phyloP scores from a whole-genome alignment of 2,797 vertebrate species.

The Galaxias olidus region DNA sequence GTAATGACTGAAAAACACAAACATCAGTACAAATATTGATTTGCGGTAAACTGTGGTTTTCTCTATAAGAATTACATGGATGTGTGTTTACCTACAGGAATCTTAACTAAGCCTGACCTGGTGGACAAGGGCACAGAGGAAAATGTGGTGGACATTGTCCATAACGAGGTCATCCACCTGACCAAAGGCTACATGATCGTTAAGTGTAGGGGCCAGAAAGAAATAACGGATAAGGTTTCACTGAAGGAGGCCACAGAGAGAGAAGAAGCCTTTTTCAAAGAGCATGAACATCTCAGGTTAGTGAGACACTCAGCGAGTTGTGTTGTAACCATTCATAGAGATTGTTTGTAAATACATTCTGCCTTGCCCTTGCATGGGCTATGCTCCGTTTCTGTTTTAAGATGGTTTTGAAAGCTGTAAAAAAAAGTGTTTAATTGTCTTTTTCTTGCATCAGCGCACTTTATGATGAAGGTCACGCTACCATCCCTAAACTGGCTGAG shows the following conservation, averaged over 20 bases:
- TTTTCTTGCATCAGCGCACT: conserved; percentile 66
- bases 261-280: conserved; percentile 78
- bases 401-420: neutral
- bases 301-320: neutral
- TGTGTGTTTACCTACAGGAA: neutral
- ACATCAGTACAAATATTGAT: too few species aligned
- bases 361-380: neutral
- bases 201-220: conserved; percentile 79
- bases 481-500: conserved; percentile 80
- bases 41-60: too few species aligned
- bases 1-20: too few species aligned
- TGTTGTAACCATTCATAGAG: neutral
- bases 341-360: too few species aligned
- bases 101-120: conserved; percentile 10
- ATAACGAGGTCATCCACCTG: conserved; percentile 69
- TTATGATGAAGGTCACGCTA: conserved; percentile 75
- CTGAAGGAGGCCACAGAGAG: conserved; percentile 65
- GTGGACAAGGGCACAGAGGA: neutral
- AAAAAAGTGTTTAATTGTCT: neutral
- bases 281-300: conserved; percentile 10
- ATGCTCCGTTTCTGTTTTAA: neutral
- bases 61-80: neutral
- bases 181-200: conserved; percentile 82
- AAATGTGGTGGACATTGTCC: conserved; percentile 42
- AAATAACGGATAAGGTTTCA: conserved; percentile 66